A percentile compares a stretch with the other conserved stretches of the same genome.
Conservation (phyloP, 2,113 vertebrate genomes). For the Embiotoca jacksoni region DNA sequence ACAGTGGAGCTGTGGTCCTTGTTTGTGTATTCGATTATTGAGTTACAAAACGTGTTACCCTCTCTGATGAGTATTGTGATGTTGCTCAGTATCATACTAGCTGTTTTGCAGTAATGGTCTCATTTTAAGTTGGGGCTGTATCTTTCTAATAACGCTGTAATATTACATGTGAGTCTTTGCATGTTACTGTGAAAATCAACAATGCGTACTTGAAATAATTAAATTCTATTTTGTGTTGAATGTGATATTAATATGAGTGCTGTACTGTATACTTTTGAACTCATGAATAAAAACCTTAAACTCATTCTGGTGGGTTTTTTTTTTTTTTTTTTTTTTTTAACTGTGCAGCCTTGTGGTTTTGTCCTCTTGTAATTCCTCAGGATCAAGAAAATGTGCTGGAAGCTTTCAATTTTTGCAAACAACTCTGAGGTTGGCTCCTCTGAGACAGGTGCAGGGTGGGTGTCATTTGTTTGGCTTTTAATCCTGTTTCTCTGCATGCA, state of each 20-base stretch:
- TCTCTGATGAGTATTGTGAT: slow-evolving; percentile 41
- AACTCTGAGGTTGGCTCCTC: slow-evolving; percentile 20
- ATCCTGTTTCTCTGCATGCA: slow-evolving; percentile 21
- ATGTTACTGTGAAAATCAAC: slow-evolving; percentile 46
- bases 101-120: slow-evolving; percentile 34
- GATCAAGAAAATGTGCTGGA: slow-evolving; percentile 15
- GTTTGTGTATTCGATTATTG: slow-evolving; percentile 36
- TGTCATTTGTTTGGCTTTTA: slow-evolving; percentile 48
- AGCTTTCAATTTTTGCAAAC: slow-evolving; percentile 36
- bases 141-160: slow-evolving; percentile 55
- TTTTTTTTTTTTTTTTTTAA: neutral
- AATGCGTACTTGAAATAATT: slow-evolving; percentile 34
- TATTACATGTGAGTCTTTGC: slow-evolving; percentile 55
- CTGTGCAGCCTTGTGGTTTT: slow-evolving; percentile 8
- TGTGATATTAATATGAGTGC: slow-evolving; percentile 41
- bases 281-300: slow-evolving; percentile 65
- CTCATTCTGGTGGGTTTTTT: neutral
- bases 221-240: slow-evolving; percentile 34
- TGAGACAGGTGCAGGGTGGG: slow-evolving; percentile 17
- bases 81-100: slow-evolving; percentile 35
- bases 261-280: slow-evolving; percentile 43
- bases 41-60: slow-evolving; percentile 41
- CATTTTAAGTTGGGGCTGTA: slow-evolving; percentile 40
- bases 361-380: slow-evolving; percentile 23
- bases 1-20: slow-evolving; percentile 32